phyloP scores from a whole-genome alignment of 2,797 vertebrate species.

The Nasua narica region DNA sequence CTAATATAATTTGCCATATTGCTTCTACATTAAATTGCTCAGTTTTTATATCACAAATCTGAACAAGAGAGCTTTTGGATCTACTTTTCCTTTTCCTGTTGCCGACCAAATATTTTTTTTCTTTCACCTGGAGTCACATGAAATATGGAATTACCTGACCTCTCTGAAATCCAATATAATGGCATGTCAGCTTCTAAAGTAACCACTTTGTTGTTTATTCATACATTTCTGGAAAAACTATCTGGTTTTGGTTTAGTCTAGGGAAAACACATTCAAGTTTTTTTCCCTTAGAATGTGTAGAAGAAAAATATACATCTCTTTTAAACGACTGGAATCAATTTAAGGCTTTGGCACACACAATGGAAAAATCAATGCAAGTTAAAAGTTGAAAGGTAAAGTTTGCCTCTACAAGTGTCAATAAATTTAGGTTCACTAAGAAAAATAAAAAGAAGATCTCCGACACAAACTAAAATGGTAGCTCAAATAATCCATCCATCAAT shows the following conservation, averaged over 20 bases:
- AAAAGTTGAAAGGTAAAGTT: conserved; percentile 43
- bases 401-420: not conserved
- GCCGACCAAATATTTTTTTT: conserved; percentile 44
- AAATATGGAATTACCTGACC: not conserved
- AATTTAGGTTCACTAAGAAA: conserved; percentile 7
- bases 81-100: conserved; percentile 32
- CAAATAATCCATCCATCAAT: not conserved
- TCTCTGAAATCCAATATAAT: conserved; percentile 58
- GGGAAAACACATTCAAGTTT: conserved; percentile 55
- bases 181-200: conserved; percentile 35
- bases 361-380: conserved; percentile 57
- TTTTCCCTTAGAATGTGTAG: conserved; percentile 52
- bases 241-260: conserved; percentile 68
- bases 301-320: conserved; percentile 65
- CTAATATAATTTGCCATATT: conserved; percentile 38
- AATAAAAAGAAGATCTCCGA: not conserved
- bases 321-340: conserved; percentile 68
- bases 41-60: conserved; percentile 23
- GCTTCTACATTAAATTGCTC: not conserved
- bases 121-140: conserved; percentile 43
- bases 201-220: conserved; percentile 38
- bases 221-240: conserved; percentile 62
- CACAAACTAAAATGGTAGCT: not conserved
- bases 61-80: not conserved
- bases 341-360: conserved; percentile 52